Conservation (phyloP, 2,888 invertebrate genomes). For the Choreutis nemorana region DNA sequence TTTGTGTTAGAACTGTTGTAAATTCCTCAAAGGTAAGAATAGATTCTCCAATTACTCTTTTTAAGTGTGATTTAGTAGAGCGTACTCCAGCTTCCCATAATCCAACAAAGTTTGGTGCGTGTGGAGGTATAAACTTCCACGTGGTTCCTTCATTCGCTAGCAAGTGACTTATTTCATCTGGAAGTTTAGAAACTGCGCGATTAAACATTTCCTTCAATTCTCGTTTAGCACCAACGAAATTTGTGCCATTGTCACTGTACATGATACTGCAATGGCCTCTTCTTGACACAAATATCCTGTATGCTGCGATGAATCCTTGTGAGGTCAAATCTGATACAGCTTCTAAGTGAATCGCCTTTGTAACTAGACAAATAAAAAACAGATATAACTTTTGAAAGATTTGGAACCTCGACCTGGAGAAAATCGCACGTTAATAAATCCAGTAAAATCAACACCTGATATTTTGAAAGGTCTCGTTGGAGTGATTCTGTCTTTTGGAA, state of each 20-base stretch:
- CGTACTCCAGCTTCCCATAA: conserved; percentile 10
- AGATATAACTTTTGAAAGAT: conserved; percentile 8
- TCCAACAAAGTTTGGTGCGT: conserved; percentile 12
- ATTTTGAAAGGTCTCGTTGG: conserved; percentile 4
- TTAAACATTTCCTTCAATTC: neutral
- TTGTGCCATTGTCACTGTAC: conserved; percentile 13
- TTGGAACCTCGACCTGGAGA: conserved; percentile 7
- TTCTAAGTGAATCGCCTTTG: conserved; percentile 6
- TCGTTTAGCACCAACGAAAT: conserved; percentile 13
- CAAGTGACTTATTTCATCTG: conserved; percentile 4
- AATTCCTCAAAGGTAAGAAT: conserved; percentile 7
- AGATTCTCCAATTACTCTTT: conserved; percentile 6
- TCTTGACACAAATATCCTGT: conserved; percentile 11
- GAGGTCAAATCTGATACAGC: conserved; percentile 11
- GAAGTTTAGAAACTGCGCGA: too few relatives aligned
- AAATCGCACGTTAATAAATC: conserved; percentile 5
- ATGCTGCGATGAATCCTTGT: conserved; percentile 14
- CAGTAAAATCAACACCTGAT: conserved; percentile 7
- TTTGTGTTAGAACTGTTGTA: conserved; percentile 6
- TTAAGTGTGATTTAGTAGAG: conserved; percentile 8
- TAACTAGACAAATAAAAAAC: conserved; percentile 9
- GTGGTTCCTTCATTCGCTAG: conserved; percentile 7
- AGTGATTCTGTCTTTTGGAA: conserved; percentile 3
- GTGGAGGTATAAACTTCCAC: conserved; percentile 12
- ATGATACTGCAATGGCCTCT: conserved; percentile 9